These are phyloP conservation scores for Nycticryphes semicollaris DNA, from an alignment of 2,113 vertebrate genomes.

Conservation along the genomic window DNA sequence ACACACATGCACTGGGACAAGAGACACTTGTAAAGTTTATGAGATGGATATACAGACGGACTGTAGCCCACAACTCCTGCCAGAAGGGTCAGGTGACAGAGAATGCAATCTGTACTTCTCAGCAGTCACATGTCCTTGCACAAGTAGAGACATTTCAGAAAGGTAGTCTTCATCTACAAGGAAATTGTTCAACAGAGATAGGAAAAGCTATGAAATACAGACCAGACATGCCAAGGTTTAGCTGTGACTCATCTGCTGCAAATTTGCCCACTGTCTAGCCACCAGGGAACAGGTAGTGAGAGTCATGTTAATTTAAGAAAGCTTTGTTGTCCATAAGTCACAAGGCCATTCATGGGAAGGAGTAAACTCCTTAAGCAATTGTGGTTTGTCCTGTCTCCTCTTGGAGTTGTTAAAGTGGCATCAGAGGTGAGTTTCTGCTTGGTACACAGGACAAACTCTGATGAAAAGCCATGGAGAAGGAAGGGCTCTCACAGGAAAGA, in stretches of 20 bases:
- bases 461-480: neutral
- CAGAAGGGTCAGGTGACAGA: neutral
- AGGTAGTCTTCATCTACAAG: neutral
- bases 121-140: neutral
- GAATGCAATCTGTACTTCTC: neutral
- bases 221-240: neutral
- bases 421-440: neutral
- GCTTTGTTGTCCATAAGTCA: neutral
- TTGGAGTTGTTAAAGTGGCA: neutral
- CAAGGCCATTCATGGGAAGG: neutral
- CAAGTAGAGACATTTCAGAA: neutral
- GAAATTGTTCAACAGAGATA: neutral
- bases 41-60: neutral
- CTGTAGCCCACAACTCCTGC: rapidly evolving
- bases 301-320: neutral
- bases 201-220: neutral
- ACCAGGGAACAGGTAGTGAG: neutral
- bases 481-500: neutral
- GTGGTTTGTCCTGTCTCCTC: neutral
- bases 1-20: neutral
- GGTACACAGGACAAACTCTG: neutral
- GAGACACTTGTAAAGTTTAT: neutral
- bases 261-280: neutral
- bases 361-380: neutral
- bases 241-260: neutral